Evolutionary conservation across 1,140 invertebrate genomes (phyloP).

Genomic region (Scaptodrosophila lebanonensis): DNA sequence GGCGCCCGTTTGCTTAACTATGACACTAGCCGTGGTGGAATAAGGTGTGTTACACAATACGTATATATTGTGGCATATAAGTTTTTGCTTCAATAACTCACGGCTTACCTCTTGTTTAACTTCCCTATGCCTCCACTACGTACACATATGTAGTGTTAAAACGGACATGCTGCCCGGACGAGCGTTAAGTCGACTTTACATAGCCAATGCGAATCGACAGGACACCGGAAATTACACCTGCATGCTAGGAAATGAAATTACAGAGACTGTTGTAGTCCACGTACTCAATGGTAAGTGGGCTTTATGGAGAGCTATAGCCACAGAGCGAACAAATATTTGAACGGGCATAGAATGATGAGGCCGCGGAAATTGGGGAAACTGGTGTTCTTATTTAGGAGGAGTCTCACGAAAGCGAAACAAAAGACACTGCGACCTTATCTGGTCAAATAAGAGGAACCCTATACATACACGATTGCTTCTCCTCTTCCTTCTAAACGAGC

Average conservation of each 20-base stretch:
- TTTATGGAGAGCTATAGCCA: too few relatives aligned
- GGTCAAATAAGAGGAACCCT: too few relatives aligned
- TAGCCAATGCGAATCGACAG: slow-evolving; percentile 87
- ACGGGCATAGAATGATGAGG: too few relatives aligned
- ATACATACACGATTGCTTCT: too few relatives aligned
- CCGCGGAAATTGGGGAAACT: too few relatives aligned
- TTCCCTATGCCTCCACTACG: background rate
- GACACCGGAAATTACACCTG: slow-evolving; percentile 94
- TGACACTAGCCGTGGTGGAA: slow-evolving; percentile 89
- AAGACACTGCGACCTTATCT: too few relatives aligned
- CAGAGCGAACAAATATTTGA: background rate
- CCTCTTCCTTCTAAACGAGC: too few relatives aligned
- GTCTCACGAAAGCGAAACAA: too few relatives aligned
- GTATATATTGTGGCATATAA: too few relatives aligned
- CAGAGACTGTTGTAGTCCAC: slow-evolving; percentile 87
- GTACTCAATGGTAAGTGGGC: slow-evolving; percentile 88
- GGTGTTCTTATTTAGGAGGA: too few relatives aligned
- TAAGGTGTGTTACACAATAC: slow-evolving; percentile 81
- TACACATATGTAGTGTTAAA: slow-evolving; percentile 82
- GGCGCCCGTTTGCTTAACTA: slow-evolving; percentile 88
- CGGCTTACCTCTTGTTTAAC: background rate
- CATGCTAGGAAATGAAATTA: slow-evolving; percentile 86
- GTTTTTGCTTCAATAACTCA: too few relatives aligned
- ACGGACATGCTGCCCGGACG: slow-evolving; percentile 86
- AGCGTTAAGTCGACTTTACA: slow-evolving; percentile 87